Base-by-base conservation (phyloP, 2,888 invertebrate genomes). In the Hirudinaria manillensis region DNA sequence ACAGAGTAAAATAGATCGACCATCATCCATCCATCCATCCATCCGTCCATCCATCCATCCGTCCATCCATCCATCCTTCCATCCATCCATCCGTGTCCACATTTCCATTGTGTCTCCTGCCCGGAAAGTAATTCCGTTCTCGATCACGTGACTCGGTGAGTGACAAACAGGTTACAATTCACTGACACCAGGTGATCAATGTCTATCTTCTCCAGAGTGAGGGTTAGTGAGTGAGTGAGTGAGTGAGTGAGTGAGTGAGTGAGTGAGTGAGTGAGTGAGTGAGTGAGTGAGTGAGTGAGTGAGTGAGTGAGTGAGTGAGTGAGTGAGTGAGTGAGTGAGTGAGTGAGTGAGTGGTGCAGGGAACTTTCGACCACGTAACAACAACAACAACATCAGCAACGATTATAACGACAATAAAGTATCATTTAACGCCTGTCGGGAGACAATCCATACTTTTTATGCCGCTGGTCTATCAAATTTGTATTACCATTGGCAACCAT, bases 131-230 rank as follows among this genome's bases (percentile, higher is more conserved):
- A 38, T 38, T 38, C 38, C 38, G 3, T 38, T 38, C 38, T 38
- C 38, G 38, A 6, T 38, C 38, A 38, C 4, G 38, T 38, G 38
- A 72, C 55, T 72, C 13, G 53, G 55, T 72, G 72, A 72, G 74
- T 74, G 74, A 74, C 65, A 13, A 7, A 61, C 38, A 38, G 38
- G 38, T 38, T 38, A 38, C 4, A 38, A 38, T 38, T 38, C 38
- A 38, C 38, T 38, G 38, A 38, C 38, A 38, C 38, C 38, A 38
- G 4, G 38, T 38, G 38, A 38, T 38, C 38, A 38, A 38, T 38
- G 38, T 38, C 4, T 10, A 38, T 38, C 38, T 38, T 10, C 38
- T 38, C 38, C 3, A 3, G 10, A 38, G 38, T 38, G 53, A 16
- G 53, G 21, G 53, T 53, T 13, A 53, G 53, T n/a, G n/a, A n/a